Percentiles rank a stretch among this genome's conserved stretches.
Evolutionary conservation across 2,888 invertebrate genomes (phyloP).

Genomic region (Agrochola lychnidis): DNA sequence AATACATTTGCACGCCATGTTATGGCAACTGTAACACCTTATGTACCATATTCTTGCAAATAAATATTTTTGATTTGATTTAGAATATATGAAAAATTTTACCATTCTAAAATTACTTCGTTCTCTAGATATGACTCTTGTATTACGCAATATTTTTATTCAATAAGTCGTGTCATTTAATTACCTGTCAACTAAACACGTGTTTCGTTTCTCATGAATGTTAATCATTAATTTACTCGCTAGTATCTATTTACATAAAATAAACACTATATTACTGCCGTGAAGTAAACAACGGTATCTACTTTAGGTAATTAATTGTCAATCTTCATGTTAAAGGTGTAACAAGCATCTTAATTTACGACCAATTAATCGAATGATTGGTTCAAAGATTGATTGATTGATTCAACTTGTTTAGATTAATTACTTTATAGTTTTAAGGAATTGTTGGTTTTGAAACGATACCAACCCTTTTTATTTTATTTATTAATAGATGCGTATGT

Average conservation of each 20-base stretch:
- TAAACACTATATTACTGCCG: not conserved
- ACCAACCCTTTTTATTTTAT: not conserved
- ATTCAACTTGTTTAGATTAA: conserved; percentile 2
- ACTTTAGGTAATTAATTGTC: conserved; percentile 13
- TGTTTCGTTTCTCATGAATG: conserved; percentile 20
- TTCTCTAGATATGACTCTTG: too few species aligned
- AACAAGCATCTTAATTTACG: conserved; percentile 15
- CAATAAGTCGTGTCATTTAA: too few species aligned
- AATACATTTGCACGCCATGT: too few species aligned
- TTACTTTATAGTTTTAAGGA: not conserved
- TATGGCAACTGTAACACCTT: too few species aligned
- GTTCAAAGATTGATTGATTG: conserved; percentile 9
- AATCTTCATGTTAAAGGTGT: conserved; percentile 24
- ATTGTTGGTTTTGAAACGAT: not conserved
- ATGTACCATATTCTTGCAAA: too few species aligned
- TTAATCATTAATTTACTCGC: conserved; percentile 14
- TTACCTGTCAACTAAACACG: not conserved
- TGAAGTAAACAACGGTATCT: not conserved
- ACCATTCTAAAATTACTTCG: too few species aligned
- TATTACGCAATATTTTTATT: too few species aligned
- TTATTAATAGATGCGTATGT: too few species aligned
- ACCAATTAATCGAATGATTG: conserved; percentile 13
- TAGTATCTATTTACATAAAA: not conserved
- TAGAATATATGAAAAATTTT: too few species aligned
- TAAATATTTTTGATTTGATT: too few species aligned